A percentile compares a stretch with the other conserved stretches of the same genome.
Conservation (phyloP, 2,113 vertebrate species). For the Amblyopsis rosae region DNA sequence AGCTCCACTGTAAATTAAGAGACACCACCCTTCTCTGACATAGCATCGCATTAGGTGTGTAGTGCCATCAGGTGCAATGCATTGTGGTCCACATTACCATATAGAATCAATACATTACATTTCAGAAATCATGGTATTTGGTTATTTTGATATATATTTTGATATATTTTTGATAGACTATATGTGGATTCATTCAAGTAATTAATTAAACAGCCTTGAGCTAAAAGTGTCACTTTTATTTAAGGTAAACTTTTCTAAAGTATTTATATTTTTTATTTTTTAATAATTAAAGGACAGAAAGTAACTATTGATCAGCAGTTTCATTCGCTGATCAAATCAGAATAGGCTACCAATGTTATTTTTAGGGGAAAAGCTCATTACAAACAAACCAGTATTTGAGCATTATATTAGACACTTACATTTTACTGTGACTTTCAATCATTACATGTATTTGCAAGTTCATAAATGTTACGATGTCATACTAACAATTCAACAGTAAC, state of each 20-base stretch:
- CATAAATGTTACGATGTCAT: no score
- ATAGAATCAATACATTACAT: neutral
- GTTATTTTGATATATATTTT: neutral
- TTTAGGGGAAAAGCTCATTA: no score
- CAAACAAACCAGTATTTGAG: no score
- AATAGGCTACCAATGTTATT: no score
- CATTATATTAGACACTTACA: no score
- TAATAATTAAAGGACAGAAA: no score
- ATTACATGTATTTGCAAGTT: no score
- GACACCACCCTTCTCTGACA: constrained; percentile 8
- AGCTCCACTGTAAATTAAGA: constrained; percentile 52
- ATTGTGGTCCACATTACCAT: neutral
- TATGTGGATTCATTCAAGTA: neutral
- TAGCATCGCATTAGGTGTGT: constrained; percentile 30
- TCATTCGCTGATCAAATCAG: no score
- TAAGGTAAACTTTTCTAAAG: neutral
- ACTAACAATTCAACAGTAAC: no score
- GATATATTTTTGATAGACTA: neutral
- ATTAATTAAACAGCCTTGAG: neutral
- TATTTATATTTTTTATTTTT: no score
- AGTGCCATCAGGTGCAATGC: constrained; percentile 78
- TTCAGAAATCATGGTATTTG: neutral
- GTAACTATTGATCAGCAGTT: no score
- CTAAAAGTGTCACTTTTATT: neutral
- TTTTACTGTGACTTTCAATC: no score